Conservation (phyloP, 1,140 invertebrate genomes). For the Dendrolimus kikuchii region DNA sequence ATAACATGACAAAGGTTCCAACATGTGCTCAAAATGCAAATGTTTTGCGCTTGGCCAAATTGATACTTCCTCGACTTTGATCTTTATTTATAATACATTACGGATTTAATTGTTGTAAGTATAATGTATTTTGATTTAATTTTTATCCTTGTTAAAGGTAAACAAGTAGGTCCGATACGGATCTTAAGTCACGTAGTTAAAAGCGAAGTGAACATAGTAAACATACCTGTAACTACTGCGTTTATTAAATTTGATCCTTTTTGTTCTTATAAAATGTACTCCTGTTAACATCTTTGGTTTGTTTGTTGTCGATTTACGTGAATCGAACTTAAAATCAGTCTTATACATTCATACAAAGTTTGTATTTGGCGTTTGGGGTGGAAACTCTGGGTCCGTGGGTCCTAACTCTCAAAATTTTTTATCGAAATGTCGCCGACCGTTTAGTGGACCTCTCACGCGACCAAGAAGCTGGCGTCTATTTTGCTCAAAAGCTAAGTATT, state of each 20-base stretch:
- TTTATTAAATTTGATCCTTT: constrained; percentile 23
- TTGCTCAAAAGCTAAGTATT: too few relatives aligned
- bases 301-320: too few relatives aligned
- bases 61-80: constrained; percentile 3
- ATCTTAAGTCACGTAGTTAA: constrained; percentile 39
- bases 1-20: constrained; percentile 56
- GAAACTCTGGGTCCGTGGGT: too few relatives aligned
- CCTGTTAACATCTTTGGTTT: constrained; percentile 11
- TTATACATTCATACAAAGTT: too few relatives aligned
- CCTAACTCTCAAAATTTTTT: too few relatives aligned
- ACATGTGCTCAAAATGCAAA: constrained; percentile 27
- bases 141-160: constrained; percentile 20
- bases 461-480: too few relatives aligned
- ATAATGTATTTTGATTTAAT: neutral
- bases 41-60: too few relatives aligned
- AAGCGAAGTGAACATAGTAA: constrained; percentile 31
- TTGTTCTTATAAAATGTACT: constrained; percentile 11
- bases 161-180: constrained; percentile 42
- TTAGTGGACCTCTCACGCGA: too few relatives aligned
- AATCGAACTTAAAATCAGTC: too few relatives aligned
- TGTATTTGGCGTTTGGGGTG: too few relatives aligned
- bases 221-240: constrained; percentile 44
- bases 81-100: constrained; percentile 14
- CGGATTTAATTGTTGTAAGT: constrained; percentile 6
- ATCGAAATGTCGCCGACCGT: too few relatives aligned